phyloP scores from a whole-genome alignment of 2,888 invertebrate genomes.

The Augiades crinisus region DNA sequence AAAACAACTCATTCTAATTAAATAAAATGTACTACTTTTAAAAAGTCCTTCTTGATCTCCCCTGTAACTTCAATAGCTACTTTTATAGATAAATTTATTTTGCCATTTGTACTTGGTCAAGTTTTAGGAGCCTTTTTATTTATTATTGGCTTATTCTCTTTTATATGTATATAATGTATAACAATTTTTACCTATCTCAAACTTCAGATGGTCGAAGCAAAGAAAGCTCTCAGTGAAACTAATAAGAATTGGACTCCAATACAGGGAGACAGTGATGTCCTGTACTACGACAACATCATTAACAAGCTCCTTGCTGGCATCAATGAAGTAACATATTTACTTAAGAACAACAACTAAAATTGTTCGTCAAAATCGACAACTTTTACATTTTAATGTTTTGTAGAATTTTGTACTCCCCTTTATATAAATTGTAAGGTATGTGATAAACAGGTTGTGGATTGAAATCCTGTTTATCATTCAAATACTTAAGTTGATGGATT shows the following conservation, averaged over 20 bases:
- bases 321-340: constrained; percentile 63
- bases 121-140: too few relatives aligned
- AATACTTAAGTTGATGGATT: too few relatives aligned
- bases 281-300: constrained; percentile 56
- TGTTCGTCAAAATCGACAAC: neutral
- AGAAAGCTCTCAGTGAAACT: constrained; percentile 49
- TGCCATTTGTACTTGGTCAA: too few relatives aligned
- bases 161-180: neutral
- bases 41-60: too few relatives aligned
- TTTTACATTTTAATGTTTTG: neutral
- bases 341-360: constrained; percentile 56
- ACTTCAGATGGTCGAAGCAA: constrained; percentile 64
- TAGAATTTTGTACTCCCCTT: neutral
- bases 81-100: too few relatives aligned
- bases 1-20: too few relatives aligned
- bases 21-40: too few relatives aligned
- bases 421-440: neutral
- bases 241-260: constrained; percentile 47
- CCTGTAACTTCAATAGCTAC: too few relatives aligned
- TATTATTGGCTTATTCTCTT: too few relatives aligned
- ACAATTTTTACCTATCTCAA: neutral
- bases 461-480: neutral
- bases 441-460: neutral
- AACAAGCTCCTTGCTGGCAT: constrained; percentile 59
- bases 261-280: constrained; percentile 39